Evolutionary conservation across 2,888 invertebrate species (phyloP), one percentile per base, ranked within the genome.

Genomic region (Tenthredo amoena): DNA sequence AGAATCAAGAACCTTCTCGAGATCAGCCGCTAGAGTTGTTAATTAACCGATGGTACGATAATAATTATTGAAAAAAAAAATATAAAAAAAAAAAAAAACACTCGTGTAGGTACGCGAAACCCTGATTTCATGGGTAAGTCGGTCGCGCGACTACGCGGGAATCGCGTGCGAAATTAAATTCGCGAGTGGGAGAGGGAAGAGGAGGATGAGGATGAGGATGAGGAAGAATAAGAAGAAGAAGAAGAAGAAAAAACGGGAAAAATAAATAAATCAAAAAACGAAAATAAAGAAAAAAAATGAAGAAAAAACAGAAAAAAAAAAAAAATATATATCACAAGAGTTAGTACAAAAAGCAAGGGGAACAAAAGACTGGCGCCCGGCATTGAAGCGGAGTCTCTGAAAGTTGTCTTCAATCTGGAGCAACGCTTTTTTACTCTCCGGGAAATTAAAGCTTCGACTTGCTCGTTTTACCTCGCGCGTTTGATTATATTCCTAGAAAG

Each of bases 401-500:
- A 77, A 77, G 50, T 77, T 55, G 50, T 50, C 77, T 77, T 55
- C 77, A 77, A 77, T 77, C 77, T 77, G 77, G 77, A 77, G 55
- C 77, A 77, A 50, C 50, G 77, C 55, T 50, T 77, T 55, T 55
- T 77, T 77, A n/a, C 77, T 55, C 77, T 77, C 40, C 77, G 31
- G 77, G 50, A 77, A 77, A 77, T 77, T 77, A 77, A 77, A 77
- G 77, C 77, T 77, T 55, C 34, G 77, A 77, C 55, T 77, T 55
- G 77, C 55, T 77, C 50, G 50, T 77, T 77, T 50, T 50, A 77
- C 37, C 65, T 85, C 47, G 83, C 84, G 43, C 76, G 81, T 84
- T 84, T 86, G 86, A 87, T 87, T 87, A 86, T 86, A 84, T 85
- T 84, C 83, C 76, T 68, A 68, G 79, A 74, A 65, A 71, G 58